A percentile compares a stretch with the other conserved stretches of the same genome.
Conservation (phyloP, 2,888 invertebrate species). For the Hedya salicella region DNA sequence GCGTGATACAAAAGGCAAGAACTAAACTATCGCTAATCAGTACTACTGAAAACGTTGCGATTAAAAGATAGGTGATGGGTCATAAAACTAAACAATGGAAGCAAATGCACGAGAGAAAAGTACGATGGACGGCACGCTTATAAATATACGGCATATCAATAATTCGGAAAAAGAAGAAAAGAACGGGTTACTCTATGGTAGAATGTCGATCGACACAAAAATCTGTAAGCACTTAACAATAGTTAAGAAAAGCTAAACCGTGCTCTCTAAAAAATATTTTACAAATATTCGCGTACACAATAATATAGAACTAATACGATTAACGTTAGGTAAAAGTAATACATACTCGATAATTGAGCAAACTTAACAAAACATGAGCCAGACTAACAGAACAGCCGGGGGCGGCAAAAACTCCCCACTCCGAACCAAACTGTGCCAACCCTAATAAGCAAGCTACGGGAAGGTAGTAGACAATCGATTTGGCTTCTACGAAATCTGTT, state of each 20-base stretch:
- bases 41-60: slow-evolving; percentile 46
- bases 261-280: slow-evolving; percentile 78
- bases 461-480: slow-evolving; percentile 16
- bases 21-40: slow-evolving; percentile 44
- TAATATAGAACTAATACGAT: slow-evolving; percentile 63
- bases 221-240: slow-evolving; percentile 66
- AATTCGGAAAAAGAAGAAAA: slow-evolving; percentile 48
- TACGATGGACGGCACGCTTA: slow-evolving; percentile 73
- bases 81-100: slow-evolving; percentile 42
- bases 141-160: slow-evolving; percentile 55
- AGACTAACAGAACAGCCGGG: slow-evolving; percentile 67
- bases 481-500: slow-evolving; percentile 30
- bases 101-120: slow-evolving; percentile 50
- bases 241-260: slow-evolving; percentile 82
- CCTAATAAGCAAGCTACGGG: slow-evolving; percentile 28
- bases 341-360: slow-evolving; percentile 81
- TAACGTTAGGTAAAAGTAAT: slow-evolving; percentile 68
- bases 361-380: slow-evolving; percentile 83
- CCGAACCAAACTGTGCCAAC: slow-evolving; percentile 24
- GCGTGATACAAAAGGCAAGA: slow-evolving; percentile 45
- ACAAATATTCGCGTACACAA: slow-evolving; percentile 69
- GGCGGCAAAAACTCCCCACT: slow-evolving; percentile 44
- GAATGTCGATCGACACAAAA: slow-evolving; percentile 54
- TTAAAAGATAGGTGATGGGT: slow-evolving; percentile 16
- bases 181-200: slow-evolving; percentile 49